phyloP scores from a whole-genome alignment of 2,888 invertebrate species.

The Rhagophthalmus giganteus region DNA sequence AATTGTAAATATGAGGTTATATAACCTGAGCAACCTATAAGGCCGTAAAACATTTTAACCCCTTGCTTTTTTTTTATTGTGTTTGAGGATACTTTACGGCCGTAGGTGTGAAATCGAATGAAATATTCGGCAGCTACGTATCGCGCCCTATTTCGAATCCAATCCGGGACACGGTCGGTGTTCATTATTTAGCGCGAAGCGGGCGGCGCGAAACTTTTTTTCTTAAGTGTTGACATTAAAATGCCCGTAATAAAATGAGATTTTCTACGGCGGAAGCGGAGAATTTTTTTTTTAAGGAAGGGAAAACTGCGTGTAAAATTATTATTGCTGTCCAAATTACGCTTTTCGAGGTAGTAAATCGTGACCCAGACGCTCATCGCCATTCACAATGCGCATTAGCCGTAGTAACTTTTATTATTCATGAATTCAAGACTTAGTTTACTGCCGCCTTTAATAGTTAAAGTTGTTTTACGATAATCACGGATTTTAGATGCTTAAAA shows the following conservation, averaged over 20 bases:
- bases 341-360: slow-evolving; percentile 16
- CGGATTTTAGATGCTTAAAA: slow-evolving; percentile 28
- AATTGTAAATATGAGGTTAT: slow-evolving; percentile 20
- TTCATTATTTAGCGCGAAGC: slow-evolving; percentile 5
- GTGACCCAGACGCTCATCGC: slow-evolving; percentile 21
- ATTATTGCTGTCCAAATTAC: slow-evolving; percentile 12
- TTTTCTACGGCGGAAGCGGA: not conserved
- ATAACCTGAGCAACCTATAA: slow-evolving; percentile 13
- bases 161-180: not conserved
- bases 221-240: not conserved
- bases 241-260: slow-evolving; percentile 3
- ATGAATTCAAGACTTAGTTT: slow-evolving; percentile 28
- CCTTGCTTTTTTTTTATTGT: slow-evolving; percentile 1
- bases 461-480: slow-evolving; percentile 36
- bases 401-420: slow-evolving; percentile 35
- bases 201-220: not conserved
- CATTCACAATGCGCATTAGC: slow-evolving; percentile 23
- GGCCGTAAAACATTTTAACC: slow-evolving; percentile 16
- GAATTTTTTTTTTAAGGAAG: slow-evolving; percentile 1
- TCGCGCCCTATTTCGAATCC: slow-evolving; percentile 1
- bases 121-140: slow-evolving; percentile 9
- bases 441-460: slow-evolving; percentile 28
- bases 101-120: slow-evolving; percentile 8
- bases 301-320: slow-evolving; percentile 14
- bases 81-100: slow-evolving; percentile 11